Evolutionary conservation across 2,113 vertebrate genomes (phyloP).

Genomic region (crab-eating macaque (Macaca fascicularis)): DNA sequence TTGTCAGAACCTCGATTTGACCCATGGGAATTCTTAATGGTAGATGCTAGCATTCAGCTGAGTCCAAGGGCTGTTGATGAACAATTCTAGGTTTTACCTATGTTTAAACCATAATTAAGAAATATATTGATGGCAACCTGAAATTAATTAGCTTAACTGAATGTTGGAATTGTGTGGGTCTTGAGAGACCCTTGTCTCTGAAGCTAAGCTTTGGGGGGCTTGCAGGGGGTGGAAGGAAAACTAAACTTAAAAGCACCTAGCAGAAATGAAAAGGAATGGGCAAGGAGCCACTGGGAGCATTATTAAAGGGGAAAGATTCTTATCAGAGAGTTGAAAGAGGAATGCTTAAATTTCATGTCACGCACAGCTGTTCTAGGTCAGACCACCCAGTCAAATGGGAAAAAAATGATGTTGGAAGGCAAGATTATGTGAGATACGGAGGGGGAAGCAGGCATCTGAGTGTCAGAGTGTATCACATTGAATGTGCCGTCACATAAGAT

Average conservation of each 20-base stretch:
- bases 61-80: constrained; percentile 65
- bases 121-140: constrained; percentile 78
- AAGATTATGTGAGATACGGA: neutral
- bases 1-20: constrained; percentile 68
- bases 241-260: constrained; percentile 63
- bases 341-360: constrained; percentile 65
- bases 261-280: constrained; percentile 68
- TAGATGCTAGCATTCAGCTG: constrained; percentile 61
- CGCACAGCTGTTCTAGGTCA: constrained; percentile 54
- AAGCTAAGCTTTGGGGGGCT: constrained; percentile 64
- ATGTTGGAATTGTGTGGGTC: constrained; percentile 76
- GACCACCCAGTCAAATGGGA: constrained; percentile 12
- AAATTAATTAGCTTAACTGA: constrained; percentile 79
- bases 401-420: constrained; percentile 3
- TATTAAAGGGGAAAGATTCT: constrained; percentile 59
- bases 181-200: constrained; percentile 63
- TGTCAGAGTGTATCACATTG: neutral
- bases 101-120: constrained; percentile 79
- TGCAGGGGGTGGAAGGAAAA: constrained; percentile 40
- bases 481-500: neutral
- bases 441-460: neutral
- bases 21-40: constrained; percentile 69
- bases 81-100: constrained; percentile 74
- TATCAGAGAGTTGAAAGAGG: constrained; percentile 64
- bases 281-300: constrained; percentile 57